Conservation (phyloP, 2,888 invertebrate genomes). For the Tipula helvola region DNA sequence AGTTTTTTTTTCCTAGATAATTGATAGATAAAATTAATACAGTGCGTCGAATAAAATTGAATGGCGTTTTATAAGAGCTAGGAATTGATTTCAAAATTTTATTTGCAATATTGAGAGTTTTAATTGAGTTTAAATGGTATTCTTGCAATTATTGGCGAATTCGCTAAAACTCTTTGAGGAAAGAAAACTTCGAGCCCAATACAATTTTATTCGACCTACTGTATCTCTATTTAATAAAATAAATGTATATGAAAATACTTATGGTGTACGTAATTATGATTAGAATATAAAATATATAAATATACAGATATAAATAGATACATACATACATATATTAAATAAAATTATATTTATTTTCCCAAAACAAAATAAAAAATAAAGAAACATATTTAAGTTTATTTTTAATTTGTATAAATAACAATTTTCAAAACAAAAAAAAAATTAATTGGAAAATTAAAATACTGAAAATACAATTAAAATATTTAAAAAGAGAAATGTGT, state of each 20-base stretch:
- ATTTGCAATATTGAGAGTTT: too few species aligned
- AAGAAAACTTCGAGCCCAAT: neutral
- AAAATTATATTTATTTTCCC: neutral
- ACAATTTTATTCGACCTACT: neutral
- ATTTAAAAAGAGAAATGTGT: neutral
- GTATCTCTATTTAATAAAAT: neutral
- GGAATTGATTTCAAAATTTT: too few species aligned
- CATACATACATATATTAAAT: neutral
- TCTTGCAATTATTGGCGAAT: too few species aligned
- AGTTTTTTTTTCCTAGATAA: neutral
- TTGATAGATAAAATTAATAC: neutral
- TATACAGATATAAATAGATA: neutral
- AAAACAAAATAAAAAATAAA: neutral
- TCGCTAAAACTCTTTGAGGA: too few species aligned
- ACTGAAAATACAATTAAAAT: neutral
- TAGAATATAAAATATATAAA: neutral
- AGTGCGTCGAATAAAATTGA: neutral
- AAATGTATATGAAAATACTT: neutral
- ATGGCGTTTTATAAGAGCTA: neutral
- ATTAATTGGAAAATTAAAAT: neutral
- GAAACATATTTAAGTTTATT: neutral
- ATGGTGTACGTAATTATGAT: neutral
- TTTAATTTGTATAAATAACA: neutral
- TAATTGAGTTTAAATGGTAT: too few species aligned
- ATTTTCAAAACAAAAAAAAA: neutral